Conservation (phyloP, 2,113 vertebrate genomes). For the Laterallus jamaicensis region DNA sequence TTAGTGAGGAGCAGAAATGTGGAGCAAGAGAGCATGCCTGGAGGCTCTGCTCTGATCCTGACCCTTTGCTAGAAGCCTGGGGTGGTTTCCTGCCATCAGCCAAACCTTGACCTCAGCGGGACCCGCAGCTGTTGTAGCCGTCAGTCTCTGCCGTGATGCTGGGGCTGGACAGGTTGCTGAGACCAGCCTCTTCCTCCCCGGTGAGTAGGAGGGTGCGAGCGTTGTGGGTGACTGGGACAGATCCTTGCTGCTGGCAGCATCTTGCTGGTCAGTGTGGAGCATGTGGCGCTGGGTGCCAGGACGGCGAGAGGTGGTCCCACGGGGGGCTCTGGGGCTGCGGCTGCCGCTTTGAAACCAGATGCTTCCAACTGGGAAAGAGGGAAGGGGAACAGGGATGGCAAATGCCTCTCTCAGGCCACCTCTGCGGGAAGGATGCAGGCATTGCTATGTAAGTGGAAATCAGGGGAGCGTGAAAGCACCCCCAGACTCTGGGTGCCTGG, state of each 20-base stretch:
- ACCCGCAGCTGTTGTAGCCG: neutral
- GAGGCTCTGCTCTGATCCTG: neutral
- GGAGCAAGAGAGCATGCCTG: neutral
- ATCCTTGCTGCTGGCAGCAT: neutral
- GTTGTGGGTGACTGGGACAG: neutral
- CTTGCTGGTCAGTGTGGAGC: neutral
- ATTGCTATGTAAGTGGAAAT: neutral
- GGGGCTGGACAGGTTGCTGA: slow-evolving; percentile 34
- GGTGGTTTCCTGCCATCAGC: neutral
- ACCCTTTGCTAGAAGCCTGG: neutral
- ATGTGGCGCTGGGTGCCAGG: accelerated
- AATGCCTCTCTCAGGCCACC: neutral
- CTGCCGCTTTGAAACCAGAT: neutral
- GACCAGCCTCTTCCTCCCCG: slow-evolving; percentile 28
- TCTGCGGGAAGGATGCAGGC: neutral
- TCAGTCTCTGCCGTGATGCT: neutral
- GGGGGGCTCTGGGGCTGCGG: neutral
- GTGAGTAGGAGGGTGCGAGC: neutral
- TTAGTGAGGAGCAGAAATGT: slow-evolving; percentile 10
- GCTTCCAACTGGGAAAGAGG: neutral
- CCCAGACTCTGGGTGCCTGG: neutral
- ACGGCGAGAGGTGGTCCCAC: accelerated
- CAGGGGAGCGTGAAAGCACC: neutral
- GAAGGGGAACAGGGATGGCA: neutral
- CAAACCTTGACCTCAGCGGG: neutral